phyloP scores from a whole-genome alignment of 2,797 vertebrate species.

The Dermochelys coriacea region DNA sequence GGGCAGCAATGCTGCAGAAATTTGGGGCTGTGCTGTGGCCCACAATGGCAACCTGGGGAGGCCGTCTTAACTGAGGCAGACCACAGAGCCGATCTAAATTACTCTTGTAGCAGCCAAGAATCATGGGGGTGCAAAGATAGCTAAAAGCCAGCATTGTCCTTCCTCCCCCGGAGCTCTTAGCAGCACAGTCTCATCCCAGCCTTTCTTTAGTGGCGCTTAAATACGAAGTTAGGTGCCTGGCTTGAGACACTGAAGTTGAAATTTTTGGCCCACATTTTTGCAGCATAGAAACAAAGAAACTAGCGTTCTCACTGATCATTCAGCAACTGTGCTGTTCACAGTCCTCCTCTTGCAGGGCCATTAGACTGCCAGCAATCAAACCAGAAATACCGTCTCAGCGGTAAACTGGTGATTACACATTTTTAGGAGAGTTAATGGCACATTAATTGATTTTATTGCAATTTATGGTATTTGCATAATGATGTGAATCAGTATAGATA shows the following conservation, averaged over 20 bases:
- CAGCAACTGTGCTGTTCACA: accelerated
- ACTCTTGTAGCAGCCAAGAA: not conserved
- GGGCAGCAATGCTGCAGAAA: not conserved
- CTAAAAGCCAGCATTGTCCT: accelerated
- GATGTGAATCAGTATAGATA: slow-evolving; percentile 56
- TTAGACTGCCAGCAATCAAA: not conserved
- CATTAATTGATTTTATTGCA: slow-evolving; percentile 76
- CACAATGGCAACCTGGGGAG: not conserved
- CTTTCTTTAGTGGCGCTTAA: not conserved
- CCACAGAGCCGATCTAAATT: not conserved
- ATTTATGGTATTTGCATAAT: slow-evolving; percentile 71
- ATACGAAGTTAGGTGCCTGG: not conserved
- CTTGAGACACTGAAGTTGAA: not conserved
- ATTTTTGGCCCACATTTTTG: not conserved
- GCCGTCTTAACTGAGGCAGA: not conserved
- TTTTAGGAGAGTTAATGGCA: slow-evolving; percentile 69
- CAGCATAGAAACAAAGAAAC: not conserved
- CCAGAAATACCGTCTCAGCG: slow-evolving; percentile 55
- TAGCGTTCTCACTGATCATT: not conserved
- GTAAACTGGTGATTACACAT: slow-evolving; percentile 47
- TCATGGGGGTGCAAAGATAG: not conserved
- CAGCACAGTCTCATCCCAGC: not conserved
- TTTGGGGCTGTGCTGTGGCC: not conserved
- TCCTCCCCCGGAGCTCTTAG: accelerated
- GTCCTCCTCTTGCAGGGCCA: not conserved